These are phyloP conservation scores for Eucera pruinosa DNA, from an alignment of 2,888 invertebrate genomes.

Conservation along the genomic window DNA sequence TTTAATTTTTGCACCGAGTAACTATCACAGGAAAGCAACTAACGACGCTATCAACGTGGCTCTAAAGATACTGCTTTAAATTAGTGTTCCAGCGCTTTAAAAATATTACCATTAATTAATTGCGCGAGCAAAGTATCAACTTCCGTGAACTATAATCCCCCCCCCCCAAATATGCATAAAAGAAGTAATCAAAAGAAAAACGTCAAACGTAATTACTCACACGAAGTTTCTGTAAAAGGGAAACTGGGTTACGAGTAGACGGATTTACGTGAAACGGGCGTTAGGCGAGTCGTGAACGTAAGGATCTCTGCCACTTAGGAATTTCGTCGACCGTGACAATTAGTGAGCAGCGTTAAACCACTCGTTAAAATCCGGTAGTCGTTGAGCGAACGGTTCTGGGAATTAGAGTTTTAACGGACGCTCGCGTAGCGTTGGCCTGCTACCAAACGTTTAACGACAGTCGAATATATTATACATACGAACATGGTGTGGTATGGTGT, in stretches of 20 bases:
- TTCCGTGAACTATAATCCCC: background rate
- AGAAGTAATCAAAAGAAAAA: background rate
- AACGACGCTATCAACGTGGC: conserved; percentile 7
- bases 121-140: conserved; percentile 11
- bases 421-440: conserved; percentile 53
- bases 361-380: conserved; percentile 45
- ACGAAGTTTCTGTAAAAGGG: background rate
- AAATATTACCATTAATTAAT: conserved; percentile 36
- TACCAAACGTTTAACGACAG: conserved; percentile 65
- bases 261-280: conserved; percentile 15
- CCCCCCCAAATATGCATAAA: no score
- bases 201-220: background rate
- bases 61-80: conserved; percentile 3
- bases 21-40: background rate
- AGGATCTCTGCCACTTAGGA: conserved; percentile 48
- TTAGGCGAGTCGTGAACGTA: conserved; percentile 15
- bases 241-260: conserved; percentile 45
- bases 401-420: conserved; percentile 31
- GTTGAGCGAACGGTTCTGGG: conserved; percentile 28
- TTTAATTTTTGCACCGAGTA: background rate
- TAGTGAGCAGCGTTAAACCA: conserved; percentile 43
- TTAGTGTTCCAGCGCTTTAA: conserved; percentile 20
- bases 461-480: conserved; percentile 21
- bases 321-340: conserved; percentile 47
- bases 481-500: conserved; percentile 14